These are phyloP conservation scores for Psilanteris sp. DNA, from an alignment of 1,140 invertebrate genomes.

Conservation along the genomic window DNA sequence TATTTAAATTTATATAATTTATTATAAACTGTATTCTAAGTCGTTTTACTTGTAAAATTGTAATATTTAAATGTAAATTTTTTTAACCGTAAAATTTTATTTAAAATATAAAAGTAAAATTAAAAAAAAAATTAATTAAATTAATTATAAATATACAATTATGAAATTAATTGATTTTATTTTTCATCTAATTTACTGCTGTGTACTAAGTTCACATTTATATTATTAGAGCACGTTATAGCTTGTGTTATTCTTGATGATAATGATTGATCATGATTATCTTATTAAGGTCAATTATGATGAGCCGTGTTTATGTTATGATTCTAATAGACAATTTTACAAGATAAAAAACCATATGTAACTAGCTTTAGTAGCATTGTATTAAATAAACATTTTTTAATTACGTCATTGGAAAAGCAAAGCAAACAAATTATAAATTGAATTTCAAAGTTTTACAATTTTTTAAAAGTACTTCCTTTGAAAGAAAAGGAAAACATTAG, in stretches of 20 bases:
- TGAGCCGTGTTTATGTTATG: constrained; percentile 56
- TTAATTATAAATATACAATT: not conserved
- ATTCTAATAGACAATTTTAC: constrained; percentile 40
- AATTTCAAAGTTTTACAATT: not conserved
- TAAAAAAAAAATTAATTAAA: not conserved
- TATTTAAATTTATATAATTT: no score
- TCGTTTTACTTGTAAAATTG: no score
- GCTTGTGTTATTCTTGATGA: constrained; percentile 48
- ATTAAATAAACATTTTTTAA: constrained; percentile 24
- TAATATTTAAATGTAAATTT: no score
- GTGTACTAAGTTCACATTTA: constrained; percentile 22
- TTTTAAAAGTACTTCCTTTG: no score
- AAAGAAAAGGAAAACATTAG: no score
- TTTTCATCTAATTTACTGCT: constrained; percentile 3
- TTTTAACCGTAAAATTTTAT: no score
- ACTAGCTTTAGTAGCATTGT: not conserved
- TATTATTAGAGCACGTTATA: constrained; percentile 52
- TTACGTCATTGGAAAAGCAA: constrained; percentile 1
- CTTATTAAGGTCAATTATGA: constrained; percentile 66
- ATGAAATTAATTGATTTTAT: constrained; percentile 8
- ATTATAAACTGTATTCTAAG: no score
- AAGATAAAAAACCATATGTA: constrained; percentile 13
- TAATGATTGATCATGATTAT: constrained; percentile 66
- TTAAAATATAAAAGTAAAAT: no score
- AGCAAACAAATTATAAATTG: not conserved